Conservation (phyloP, 2,888 invertebrate genomes). For the Drosophila subquinaria region DNA sequence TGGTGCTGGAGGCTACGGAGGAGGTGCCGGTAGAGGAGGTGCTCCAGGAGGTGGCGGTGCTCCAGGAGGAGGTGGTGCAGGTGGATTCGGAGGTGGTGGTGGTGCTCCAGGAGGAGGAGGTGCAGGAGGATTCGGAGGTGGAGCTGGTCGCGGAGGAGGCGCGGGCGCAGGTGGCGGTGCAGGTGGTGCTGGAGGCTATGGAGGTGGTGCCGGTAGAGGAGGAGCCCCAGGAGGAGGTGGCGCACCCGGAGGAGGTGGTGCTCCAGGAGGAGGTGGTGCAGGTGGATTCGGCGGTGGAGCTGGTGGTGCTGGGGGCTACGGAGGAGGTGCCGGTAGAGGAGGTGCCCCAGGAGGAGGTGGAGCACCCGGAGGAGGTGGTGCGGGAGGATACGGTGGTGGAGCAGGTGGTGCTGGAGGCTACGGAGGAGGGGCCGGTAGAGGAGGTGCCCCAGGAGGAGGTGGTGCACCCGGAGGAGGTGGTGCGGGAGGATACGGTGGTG, state of each 20-base stretch:
- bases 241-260: conserved; percentile 18
- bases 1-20: conserved; percentile 32
- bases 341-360: conserved; percentile 34
- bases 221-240: conserved; percentile 14
- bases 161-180: conserved; percentile 29
- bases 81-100: conserved; percentile 22
- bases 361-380: conserved; percentile 70
- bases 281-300: conserved; percentile 35
- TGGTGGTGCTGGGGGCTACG: conserved; percentile 14
- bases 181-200: conserved; percentile 25
- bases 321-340: conserved; percentile 29
- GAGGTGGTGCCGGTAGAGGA: conserved; percentile 17
- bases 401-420: conserved; percentile 16
- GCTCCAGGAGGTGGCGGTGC: conserved; percentile 25
- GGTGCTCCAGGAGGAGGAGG: conserved; percentile 31
- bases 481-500: conserved; percentile 25
- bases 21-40: conserved; percentile 23
- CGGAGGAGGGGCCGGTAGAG: conserved; percentile 29
- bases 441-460: conserved; percentile 26
- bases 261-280: conserved; percentile 32
- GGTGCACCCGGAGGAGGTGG: conserved; percentile 51
- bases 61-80: conserved; percentile 32
- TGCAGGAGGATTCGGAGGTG: conserved; percentile 34
- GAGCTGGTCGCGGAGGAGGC: conserved; percentile 49
- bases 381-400: conserved; percentile 58